Evolutionary conservation across 1,140 invertebrate species (phyloP).

Genomic region (Lasioglossum albipes): DNA sequence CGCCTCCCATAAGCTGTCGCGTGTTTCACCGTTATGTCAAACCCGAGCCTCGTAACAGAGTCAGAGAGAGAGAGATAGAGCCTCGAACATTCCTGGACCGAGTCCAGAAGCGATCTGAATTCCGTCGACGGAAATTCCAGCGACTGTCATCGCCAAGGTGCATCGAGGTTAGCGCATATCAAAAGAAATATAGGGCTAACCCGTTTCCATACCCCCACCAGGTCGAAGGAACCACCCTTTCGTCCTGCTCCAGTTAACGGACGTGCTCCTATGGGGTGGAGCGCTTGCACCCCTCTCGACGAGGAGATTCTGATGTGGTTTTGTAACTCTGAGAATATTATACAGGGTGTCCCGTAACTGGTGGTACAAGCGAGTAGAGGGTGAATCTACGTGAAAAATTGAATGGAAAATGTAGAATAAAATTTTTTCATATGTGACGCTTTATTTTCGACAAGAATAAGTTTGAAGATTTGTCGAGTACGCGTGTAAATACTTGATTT

Average conservation of each 20-base stretch:
- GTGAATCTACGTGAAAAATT: no score
- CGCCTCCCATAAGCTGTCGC: constrained; percentile 28
- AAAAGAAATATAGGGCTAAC: background rate
- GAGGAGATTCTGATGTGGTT: no score
- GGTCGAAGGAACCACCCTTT: constrained; percentile 15
- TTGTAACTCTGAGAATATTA: no score
- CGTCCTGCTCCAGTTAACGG: constrained; percentile 31
- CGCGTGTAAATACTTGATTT: no score
- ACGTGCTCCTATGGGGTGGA: background rate
- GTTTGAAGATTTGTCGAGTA: no score
- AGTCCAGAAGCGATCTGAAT: constrained; percentile 62
- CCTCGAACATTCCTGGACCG: constrained; percentile 63
- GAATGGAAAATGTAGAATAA: no score
- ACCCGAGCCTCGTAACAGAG: constrained; percentile 4
- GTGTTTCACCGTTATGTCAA: constrained; percentile 58
- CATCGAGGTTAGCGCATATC: constrained; percentile 9
- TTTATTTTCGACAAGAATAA: no score
- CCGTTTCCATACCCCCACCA: background rate
- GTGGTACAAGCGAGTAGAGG: no score
- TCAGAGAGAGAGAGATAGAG: background rate
- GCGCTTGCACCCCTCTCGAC: constrained; percentile 51
- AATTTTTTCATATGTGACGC: no score
- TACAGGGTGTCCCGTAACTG: no score
- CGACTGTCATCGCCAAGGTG: constrained; percentile 14
- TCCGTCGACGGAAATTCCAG: constrained; percentile 29